These are phyloP conservation scores for Drosophila prostipennis DNA, from an alignment of 2,888 invertebrate genomes.

Conservation along the genomic window DNA sequence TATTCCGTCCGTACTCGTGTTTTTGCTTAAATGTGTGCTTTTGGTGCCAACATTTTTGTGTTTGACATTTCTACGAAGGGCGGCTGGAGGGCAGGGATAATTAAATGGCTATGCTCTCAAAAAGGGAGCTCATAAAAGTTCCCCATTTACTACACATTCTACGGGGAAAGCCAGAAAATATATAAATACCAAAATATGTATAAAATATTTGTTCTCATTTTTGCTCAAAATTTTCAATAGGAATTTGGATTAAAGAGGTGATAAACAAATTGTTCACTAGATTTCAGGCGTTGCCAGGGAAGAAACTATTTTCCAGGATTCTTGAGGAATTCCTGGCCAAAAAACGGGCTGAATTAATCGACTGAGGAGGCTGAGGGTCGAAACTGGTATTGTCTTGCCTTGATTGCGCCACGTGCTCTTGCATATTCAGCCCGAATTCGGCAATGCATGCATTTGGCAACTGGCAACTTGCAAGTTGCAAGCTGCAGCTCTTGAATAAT, in stretches of 20 bases:
- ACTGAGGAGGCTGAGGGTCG: neutral
- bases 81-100: conserved; percentile 11
- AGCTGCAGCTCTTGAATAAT: conserved; percentile 30
- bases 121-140: neutral
- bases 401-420: conserved; percentile 37
- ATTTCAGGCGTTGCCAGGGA: neutral
- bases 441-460: conserved; percentile 2
- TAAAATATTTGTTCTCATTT: neutral
- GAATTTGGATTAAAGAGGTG: neutral
- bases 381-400: conserved; percentile 17
- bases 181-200: neutral
- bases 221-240: neutral
- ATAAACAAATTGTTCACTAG: neutral
- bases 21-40: neutral
- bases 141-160: neutral
- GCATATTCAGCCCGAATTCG: conserved; percentile 27
- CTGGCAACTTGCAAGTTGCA: neutral
- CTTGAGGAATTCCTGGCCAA: neutral
- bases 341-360: conserved; percentile 24
- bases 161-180: neutral
- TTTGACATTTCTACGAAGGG: neutral
- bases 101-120: conserved; percentile 6
- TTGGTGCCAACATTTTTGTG: neutral
- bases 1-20: neutral
- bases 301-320: neutral